Base-by-base conservation (phyloP, 2,797 vertebrate species). In the Fistularia commersonii region DNA sequence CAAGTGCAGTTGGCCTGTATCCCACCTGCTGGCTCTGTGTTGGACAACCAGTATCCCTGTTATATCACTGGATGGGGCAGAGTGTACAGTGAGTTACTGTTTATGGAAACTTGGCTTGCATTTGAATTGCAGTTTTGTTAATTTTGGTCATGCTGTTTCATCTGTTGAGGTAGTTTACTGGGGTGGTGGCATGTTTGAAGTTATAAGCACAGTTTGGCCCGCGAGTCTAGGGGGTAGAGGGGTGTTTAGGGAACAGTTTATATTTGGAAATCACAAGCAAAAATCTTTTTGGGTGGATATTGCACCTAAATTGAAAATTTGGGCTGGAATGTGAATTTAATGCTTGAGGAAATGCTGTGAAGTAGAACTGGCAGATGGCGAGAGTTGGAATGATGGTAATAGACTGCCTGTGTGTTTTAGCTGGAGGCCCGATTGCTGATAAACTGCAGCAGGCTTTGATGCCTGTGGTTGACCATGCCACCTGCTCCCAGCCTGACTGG, bases 361-460 rank as follows among this genome's bases (percentile, higher is more conserved):
- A 76, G 54, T 69, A 72, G 61, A 70, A 72, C 57, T 76, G 71
- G 76, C 63, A 74, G 71, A 65, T 48, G n/a, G 54, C 39, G 34
- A 8, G 42, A 32, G 64, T 70, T n/a, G n/a, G 70, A 42, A 64
- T 67, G 67, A 66, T 35, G 42, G 48, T 79, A 81, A 83, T 74
- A 59, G 68, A 67, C 45, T 65, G 63, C 60, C 34, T 80, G 65
- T 75, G 69, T 84, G 63, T 86, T 84, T 62, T 70, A 98, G 95
- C 94, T 11, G 84, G 90, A 1, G 95, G 96, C 7, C 92, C 94
- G 65, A 88, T 93, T 2, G 85, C 95, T 0, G 92, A 95, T 0
- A 76, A 55, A 31, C 90, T 98, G 55, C 96, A 98, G 87, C 95
- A 98, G 80, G 96, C 92, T 11, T 83, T 95, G 80, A 92, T 95